A percentile compares a stretch with the other conserved stretches of the same genome.
Evolutionary conservation across 2,113 vertebrate species (phyloP).

Genomic region (Montifringilla adamsi): DNA sequence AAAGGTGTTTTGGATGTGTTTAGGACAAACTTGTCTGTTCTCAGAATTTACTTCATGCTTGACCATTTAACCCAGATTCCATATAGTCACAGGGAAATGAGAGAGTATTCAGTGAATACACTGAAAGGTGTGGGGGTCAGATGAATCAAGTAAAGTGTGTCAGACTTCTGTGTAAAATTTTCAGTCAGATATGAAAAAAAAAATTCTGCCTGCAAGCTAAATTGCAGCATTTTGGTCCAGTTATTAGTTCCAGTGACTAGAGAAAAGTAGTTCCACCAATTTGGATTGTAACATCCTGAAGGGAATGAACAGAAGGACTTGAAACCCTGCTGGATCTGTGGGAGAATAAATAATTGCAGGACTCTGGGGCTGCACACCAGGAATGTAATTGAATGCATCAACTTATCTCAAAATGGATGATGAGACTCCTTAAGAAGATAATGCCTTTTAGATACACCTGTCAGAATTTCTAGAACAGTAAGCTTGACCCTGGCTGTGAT

Average conservation of each 20-base stretch:
- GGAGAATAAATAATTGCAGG: conserved; percentile 10
- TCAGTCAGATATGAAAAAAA: background rate
- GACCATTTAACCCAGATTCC: background rate
- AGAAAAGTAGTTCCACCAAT: background rate
- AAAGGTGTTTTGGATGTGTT: background rate
- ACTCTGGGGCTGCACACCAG: background rate
- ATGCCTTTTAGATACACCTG: background rate
- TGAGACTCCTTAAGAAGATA: background rate
- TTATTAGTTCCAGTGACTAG: conserved; percentile 6
- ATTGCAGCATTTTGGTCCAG: background rate
- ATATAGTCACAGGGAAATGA: background rate
- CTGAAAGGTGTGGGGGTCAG: background rate
- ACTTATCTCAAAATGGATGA: background rate
- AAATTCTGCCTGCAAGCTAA: background rate
- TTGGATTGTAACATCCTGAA: background rate
- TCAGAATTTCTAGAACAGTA: background rate
- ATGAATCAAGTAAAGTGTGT: background rate
- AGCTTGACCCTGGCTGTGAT: background rate
- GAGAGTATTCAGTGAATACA: background rate
- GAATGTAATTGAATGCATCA: conserved; percentile 13
- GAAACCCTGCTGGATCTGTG: background rate
- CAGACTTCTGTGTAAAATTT: background rate
- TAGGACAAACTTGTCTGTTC: background rate
- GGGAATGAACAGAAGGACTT: conserved; percentile 14
- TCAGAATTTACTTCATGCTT: background rate